Conservation (phyloP, 2,797 vertebrate species). For the Allobates femoralis region DNA sequence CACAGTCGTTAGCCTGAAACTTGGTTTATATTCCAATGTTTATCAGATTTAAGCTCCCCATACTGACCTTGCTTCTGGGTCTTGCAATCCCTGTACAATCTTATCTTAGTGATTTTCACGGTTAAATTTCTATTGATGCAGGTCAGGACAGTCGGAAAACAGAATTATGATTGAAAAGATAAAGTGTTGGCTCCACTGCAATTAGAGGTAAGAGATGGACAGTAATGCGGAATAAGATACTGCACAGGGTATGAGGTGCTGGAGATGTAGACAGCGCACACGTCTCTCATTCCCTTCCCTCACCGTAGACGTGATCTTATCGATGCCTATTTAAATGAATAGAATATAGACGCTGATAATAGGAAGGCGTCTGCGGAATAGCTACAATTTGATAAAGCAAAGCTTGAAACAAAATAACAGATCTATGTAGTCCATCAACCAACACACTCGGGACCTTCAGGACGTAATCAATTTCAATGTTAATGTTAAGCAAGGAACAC, state of each 20-base stretch:
- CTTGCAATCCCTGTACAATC: conserved; percentile 49
- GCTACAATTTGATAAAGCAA: conserved; percentile 15
- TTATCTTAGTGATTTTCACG: conserved; percentile 53
- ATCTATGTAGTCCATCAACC: neutral
- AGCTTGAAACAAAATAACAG: conserved; percentile 17
- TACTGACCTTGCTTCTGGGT: conserved; percentile 51
- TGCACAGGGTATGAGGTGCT: conserved; percentile 10
- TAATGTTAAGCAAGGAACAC: neutral
- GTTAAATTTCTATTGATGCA: conserved; percentile 45
- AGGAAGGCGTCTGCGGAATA: neutral
- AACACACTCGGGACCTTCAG: neutral
- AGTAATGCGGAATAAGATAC: conserved; percentile 25
- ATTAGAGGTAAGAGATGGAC: conserved; percentile 32
- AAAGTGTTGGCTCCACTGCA: conserved; percentile 37
- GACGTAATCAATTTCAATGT: neutral
- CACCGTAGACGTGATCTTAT: conserved; percentile 32
- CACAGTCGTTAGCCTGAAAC: neutral
- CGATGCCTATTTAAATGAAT: conserved; percentile 49
- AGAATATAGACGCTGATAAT: conserved; percentile 25
- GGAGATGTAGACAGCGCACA: conserved; percentile 9
- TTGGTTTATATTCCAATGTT: conserved; percentile 40
- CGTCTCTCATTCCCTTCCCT: conserved; percentile 38
- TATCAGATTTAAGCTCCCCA: conserved; percentile 37
- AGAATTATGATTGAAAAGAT: conserved; percentile 54
- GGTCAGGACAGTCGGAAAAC: conserved; percentile 44